phyloP scores from a whole-genome alignment of 2,888 invertebrate species.

The Tetragonula carbonaria region DNA sequence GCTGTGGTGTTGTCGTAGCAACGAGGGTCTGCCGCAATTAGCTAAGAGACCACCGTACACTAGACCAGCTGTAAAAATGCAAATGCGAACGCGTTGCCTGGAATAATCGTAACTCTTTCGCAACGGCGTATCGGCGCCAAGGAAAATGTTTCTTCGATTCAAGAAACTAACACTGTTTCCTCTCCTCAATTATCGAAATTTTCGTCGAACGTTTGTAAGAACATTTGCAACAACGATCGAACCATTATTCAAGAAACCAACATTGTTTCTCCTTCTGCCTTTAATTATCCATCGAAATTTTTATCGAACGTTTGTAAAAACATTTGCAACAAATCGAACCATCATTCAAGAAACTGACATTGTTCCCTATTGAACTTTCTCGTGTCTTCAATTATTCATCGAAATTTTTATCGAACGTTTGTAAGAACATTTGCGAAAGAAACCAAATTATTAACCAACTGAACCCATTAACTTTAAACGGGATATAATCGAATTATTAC shows the following conservation, averaged over 20 bases:
- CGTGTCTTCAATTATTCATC: no score
- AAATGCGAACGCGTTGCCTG: conserved; percentile 32
- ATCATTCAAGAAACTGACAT: no score
- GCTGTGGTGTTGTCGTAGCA: not conserved
- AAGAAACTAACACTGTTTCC: no score
- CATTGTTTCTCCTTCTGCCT: no score
- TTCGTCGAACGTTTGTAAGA: no score
- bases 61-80: conserved; percentile 34
- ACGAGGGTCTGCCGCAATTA: conserved; percentile 21
- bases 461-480: not conserved
- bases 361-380: no score
- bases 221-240: no score
- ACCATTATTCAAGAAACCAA: no score
- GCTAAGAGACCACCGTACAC: conserved; percentile 26
- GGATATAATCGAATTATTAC: not conserved
- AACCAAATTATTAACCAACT: not conserved
- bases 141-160: not conserved
- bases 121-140: conserved; percentile 1
- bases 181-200: no score
- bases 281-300: no score
- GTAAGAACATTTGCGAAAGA: not conserved
- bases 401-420: not conserved
- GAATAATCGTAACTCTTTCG: conserved; percentile 37
- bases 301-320: no score
- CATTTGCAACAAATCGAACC: no score